Conservation (phyloP, 2,113 vertebrate species). For the Rhodinocichla rosea region DNA sequence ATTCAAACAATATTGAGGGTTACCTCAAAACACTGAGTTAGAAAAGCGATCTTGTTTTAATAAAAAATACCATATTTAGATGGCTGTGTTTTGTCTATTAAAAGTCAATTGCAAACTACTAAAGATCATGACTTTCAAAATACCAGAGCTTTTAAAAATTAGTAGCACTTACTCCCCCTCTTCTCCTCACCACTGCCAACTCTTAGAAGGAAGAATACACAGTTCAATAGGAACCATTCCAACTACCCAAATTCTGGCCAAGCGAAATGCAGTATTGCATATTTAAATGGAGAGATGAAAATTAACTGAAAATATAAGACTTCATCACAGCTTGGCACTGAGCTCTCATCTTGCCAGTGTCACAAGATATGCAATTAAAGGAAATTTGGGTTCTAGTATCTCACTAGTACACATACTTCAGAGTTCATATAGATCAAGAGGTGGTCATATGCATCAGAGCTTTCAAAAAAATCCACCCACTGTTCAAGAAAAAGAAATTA, state of each 20-base stretch:
- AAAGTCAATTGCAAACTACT: not conserved
- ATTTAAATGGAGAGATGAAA: constrained; percentile 17
- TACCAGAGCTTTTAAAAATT: not conserved
- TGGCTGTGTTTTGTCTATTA: not conserved
- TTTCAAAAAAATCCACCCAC: not conserved
- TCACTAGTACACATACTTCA: not conserved
- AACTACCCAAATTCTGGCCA: not conserved
- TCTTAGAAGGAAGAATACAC: not conserved
- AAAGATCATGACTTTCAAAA: not conserved
- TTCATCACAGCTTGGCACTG: not conserved
- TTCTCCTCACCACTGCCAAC: not conserved
- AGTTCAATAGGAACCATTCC: not conserved
- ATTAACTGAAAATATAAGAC: not conserved
- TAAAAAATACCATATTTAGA: not conserved
- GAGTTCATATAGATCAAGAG: not conserved
- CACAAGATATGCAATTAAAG: not conserved
- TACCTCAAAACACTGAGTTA: not conserved
- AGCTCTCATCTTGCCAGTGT: not conserved
- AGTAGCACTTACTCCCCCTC: not conserved
- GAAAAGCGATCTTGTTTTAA: not conserved
- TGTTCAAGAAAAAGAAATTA: not conserved
- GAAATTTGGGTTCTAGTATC: not conserved
- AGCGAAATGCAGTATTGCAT: not conserved
- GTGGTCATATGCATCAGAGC: not conserved
- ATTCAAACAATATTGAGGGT: not conserved